Percentiles rank a stretch among this genome's conserved stretches.
Conservation (phyloP, 2,888 invertebrate genomes). For the Willowsia nigromaculata region DNA sequence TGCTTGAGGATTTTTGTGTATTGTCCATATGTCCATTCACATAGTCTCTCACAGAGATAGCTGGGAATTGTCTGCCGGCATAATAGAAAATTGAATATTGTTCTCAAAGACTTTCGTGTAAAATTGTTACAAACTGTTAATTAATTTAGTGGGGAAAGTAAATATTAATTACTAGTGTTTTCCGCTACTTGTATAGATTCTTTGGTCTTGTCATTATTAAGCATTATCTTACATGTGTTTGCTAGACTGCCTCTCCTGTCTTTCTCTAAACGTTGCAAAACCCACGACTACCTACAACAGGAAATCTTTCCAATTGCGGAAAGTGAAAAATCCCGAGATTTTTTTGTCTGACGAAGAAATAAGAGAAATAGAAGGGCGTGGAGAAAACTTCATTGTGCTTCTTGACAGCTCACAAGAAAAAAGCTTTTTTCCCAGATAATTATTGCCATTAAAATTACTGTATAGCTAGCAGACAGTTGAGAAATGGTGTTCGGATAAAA, state of each 20-base stretch:
- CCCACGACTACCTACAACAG: not conserved
- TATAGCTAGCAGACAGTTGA: not conserved
- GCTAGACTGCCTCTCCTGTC: not conserved
- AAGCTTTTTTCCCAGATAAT: slow-evolving; percentile 55
- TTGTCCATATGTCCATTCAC: not conserved
- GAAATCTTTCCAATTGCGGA: slow-evolving; percentile 50
- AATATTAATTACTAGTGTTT: not conserved
- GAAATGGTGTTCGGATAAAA: not conserved
- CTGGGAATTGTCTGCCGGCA: not conserved
- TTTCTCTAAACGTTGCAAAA: not conserved
- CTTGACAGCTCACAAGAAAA: slow-evolving; percentile 48
- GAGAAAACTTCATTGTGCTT: slow-evolving; percentile 57
- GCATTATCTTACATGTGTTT: not conserved
- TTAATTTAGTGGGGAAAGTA: not conserved
- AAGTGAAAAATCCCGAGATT: slow-evolving; percentile 11
- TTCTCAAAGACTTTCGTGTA: not conserved
- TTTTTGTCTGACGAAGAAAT: not conserved
- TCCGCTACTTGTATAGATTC: slow-evolving; percentile 12
- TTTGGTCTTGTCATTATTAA: not conserved
- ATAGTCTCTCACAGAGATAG: not conserved
- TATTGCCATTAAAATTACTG: slow-evolving; percentile 63
- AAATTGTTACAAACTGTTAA: not conserved
- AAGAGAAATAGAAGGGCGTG: slow-evolving; percentile 43
- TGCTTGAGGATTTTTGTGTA: not conserved
- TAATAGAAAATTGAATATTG: not conserved